Conservation (phyloP, 2,888 invertebrate species). For the Acanthococcus lagerstroemiae region DNA sequence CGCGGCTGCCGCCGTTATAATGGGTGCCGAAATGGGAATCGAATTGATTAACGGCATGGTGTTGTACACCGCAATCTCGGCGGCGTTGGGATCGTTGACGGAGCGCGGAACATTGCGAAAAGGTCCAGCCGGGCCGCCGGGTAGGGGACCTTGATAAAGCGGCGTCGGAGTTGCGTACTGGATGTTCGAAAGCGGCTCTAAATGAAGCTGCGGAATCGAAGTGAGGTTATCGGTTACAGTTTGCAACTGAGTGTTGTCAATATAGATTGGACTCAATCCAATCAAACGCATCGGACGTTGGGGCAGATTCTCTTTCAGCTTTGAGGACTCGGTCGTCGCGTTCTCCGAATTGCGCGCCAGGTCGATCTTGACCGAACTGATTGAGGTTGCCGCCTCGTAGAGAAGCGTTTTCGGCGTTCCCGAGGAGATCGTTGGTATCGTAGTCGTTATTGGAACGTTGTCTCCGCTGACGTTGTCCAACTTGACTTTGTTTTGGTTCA, state of each 20-base stretch:
- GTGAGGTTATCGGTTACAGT: neutral
- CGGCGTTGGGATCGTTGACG: neutral
- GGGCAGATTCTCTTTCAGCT: neutral
- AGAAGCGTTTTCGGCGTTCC: neutral
- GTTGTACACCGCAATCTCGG: neutral
- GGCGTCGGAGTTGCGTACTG: slow-evolving; percentile 11
- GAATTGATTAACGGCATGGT: slow-evolving; percentile 4
- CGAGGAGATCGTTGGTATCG: neutral
- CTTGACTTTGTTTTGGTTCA: slow-evolving; percentile 8
- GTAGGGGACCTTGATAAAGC: neutral
- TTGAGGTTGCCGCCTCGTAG: too few species aligned
- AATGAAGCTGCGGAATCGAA: neutral
- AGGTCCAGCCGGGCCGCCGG: neutral
- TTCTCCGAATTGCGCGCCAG: neutral
- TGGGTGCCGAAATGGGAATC: slow-evolving; percentile 14
- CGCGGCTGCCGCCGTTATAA: neutral
- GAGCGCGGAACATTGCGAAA: slow-evolving; percentile 13
- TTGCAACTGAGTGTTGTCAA: slow-evolving; percentile 4
- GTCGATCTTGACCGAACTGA: neutral
- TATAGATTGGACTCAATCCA: slow-evolving; percentile 10
- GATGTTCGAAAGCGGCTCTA: slow-evolving; percentile 5
- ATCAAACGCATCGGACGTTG: slow-evolving; percentile 15
- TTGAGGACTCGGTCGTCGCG: neutral
- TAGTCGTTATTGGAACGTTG: neutral
- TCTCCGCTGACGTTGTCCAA: neutral